Evolutionary conservation across 2,113 vertebrate genomes (phyloP), one percentile per base, ranked within the genome.

Genomic region (Tetrao urogallus): DNA sequence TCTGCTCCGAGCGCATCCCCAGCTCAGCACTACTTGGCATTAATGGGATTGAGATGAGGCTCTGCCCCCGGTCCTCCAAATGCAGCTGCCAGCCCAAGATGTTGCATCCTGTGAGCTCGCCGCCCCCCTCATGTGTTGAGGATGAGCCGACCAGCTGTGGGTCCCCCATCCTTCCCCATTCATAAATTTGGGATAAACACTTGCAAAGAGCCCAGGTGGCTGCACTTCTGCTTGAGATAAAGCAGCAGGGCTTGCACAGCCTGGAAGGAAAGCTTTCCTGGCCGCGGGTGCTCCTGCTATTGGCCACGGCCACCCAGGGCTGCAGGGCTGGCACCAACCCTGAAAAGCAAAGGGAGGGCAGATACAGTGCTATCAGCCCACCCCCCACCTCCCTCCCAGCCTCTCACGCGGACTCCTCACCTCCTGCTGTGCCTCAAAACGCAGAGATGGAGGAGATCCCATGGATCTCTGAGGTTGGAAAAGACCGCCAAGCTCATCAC

Each of bases 41-140:
- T 43, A 8, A 2, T 7, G 0, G 34, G 22, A 30, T 48, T n/a
- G 50, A 32, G 54, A 1, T 1, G 86, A n/a, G 5, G 34, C 17
- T 63, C 52, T 45, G 38, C 64, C 78, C 40, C 60, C 38, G 6
- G 8, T 32, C 45, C 84, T n/a, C 54, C 13, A 16, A 16, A 32
- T 4, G 1, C 16, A 2, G 9, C 24, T 19, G 10, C 34, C 20
- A 1, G 19, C 2, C 0, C 5, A 9, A 52, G 65, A 27, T 6
- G 6, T 4, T 14, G 15, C 3, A 27, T 30, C 17, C 52, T 17
- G 52, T 54, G 52, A 54, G 8, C 52, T 27, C 15, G 30, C 27
- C 8, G 5, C 15, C 52, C 27, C 14, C 25, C 25, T 14, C 25
- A 8, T 4, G 8, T 5, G 14, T 14, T 28, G 52, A 54, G 52